phyloP scores from a whole-genome alignment of 2,888 invertebrate species.

The Brenthis hecate region DNA sequence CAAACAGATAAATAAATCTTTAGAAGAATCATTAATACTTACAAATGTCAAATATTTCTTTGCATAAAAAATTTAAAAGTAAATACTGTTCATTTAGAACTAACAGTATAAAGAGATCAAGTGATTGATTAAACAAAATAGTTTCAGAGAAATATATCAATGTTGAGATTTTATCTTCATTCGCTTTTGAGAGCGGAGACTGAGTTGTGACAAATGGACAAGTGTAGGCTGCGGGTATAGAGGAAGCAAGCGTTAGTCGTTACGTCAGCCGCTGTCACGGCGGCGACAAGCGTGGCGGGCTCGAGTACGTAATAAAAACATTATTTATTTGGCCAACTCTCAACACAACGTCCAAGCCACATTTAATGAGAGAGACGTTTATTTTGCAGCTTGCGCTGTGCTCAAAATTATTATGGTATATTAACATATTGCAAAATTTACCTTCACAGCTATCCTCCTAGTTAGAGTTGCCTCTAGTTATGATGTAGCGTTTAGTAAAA shows the following conservation, averaged over 20 bases:
- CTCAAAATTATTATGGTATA: background rate
- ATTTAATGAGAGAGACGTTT: constrained; percentile 17
- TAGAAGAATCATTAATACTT: too few species aligned
- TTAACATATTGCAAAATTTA: background rate
- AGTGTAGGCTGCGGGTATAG: constrained; percentile 14
- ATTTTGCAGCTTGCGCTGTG: constrained; percentile 6
- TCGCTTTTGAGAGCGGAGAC: constrained; percentile 6
- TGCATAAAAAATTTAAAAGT: too few species aligned
- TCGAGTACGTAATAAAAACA: constrained; percentile 22
- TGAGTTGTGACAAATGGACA: constrained; percentile 28
- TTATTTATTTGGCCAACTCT: constrained; percentile 26
- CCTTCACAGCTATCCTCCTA: background rate
- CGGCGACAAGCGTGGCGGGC: constrained; percentile 21
- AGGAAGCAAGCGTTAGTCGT: constrained; percentile 5
- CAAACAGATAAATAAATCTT: too few species aligned
- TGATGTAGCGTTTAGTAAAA: too few species aligned
- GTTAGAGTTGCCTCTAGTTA: too few species aligned
- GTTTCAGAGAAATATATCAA: constrained; percentile 22
- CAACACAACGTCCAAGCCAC: constrained; percentile 17
- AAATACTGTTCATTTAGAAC: background rate
- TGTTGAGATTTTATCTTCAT: constrained; percentile 21
- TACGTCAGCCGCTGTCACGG: constrained; percentile 19
- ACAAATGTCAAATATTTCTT: too few species aligned
- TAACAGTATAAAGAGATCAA: constrained; percentile 8
- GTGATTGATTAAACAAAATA: constrained; percentile 13